Base-by-base conservation (phyloP, 2,113 vertebrate species). In the Vombatus ursinus region DNA sequence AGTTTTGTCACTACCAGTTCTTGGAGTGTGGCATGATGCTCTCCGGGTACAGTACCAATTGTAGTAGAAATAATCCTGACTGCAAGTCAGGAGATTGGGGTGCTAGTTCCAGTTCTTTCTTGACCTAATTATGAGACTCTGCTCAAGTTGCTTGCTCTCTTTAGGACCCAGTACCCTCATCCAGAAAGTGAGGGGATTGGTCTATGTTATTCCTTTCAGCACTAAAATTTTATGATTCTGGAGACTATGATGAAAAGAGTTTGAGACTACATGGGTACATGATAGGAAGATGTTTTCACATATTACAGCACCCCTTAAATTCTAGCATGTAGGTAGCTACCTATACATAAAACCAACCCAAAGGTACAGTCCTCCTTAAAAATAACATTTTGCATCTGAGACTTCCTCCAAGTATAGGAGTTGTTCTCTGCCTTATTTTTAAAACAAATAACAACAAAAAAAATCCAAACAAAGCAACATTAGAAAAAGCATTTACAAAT, bases 361-460 rank as follows among this genome's bases (percentile, higher is more conserved):
- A 93, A 54, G 44, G 90, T 94, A 94, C 84, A 49, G 50, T 94
- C 95, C 95, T 97, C 57, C 61, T 95, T 97, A 96, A 96, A 77
- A 95, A 96, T 68, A 94, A 96, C 28, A 95, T 93, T 96, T 93
- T 96, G 52, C 49, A 77, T 96, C 96, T 93, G 50, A 52, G 92
- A 54, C 68, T 96, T 97, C 48, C 3, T 91, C 53, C 93, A 93
- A 96, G 47, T 96, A 37, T 3, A 23, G 54, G 57, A 16, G 92
- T 96, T 51, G 94, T 92, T 96, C 24, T 95, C 92, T 91, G 94
- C 19, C 16, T 84, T 84, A 84, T 84, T 68, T 68, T 37, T 44
- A 44, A 84, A 84, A 84, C 5, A 44, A 84, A n/a, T 19, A 44
- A 84, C 57, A 7, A 54, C 16, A 16, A 77, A n/a, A 77, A 68